These are phyloP conservation scores for Ganaspis sp. DNA, from an alignment of 1,140 invertebrate genomes.

Conservation along the genomic window DNA sequence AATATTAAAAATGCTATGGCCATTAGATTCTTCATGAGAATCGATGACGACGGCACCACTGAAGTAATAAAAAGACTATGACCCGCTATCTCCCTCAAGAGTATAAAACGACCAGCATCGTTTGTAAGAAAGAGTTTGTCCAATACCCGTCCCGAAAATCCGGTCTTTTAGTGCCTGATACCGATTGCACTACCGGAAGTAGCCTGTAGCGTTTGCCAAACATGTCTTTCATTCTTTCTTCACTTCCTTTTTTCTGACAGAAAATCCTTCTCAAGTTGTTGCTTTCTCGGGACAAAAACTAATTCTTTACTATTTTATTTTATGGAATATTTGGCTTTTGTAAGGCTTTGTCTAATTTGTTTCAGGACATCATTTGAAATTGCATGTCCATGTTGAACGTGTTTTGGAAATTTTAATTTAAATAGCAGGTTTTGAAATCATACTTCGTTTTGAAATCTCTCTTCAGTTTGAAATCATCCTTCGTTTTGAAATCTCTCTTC, in stretches of 20 bases:
- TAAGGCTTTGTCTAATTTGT: too few relatives aligned
- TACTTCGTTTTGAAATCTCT: too few relatives aligned
- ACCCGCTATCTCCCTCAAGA: neutral
- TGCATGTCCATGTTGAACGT: too few relatives aligned
- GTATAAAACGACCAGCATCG: constrained; percentile 2
- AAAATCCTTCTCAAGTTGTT: neutral
- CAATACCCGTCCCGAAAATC: neutral
- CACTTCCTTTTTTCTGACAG: neutral
- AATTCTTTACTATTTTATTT: neutral
- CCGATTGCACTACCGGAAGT: constrained; percentile 20
- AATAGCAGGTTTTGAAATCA: too few relatives aligned
- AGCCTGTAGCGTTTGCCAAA: constrained; percentile 3
- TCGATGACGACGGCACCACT: constrained; percentile 1
- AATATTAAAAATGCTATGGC: constrained; percentile 11
- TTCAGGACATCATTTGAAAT: too few relatives aligned
- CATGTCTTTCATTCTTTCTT: neutral
- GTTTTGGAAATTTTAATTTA: too few relatives aligned
- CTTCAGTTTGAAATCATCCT: too few relatives aligned
- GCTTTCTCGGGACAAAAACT: neutral
- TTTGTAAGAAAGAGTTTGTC: constrained; percentile 16
- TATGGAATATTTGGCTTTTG: too few relatives aligned
- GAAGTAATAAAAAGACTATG: constrained; percentile 14
- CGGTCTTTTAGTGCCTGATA: neutral
- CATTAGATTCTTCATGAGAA: constrained; percentile 14
- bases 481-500: too few relatives aligned